These are phyloP conservation scores for Vulpes lagopus DNA, from an alignment of 2,113 vertebrate genomes.

Conservation along the genomic window DNA sequence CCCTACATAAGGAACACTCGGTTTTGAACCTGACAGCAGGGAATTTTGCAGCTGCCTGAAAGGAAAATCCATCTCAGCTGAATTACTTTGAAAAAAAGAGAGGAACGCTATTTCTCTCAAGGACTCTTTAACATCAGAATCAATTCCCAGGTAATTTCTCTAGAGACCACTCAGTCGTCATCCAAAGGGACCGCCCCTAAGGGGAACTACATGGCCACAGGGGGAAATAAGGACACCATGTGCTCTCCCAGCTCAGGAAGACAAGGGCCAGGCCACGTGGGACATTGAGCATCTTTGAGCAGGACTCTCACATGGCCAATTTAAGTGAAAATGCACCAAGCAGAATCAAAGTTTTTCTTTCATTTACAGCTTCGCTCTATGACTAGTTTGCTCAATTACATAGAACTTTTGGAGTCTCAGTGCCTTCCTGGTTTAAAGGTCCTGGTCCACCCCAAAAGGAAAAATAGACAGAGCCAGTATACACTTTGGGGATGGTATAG, in stretches of 20 bases:
- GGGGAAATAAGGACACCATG: rapidly evolving
- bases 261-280: not conserved
- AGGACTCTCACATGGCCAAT: not conserved
- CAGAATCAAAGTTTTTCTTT: not conserved
- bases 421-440: not conserved
- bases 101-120: slow-evolving; percentile 26
- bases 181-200: not conserved
- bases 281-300: not conserved
- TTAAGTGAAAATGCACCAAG: not conserved
- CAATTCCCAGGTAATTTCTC: slow-evolving; percentile 40
- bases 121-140: not conserved
- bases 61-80: not conserved
- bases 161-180: not conserved
- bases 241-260: not conserved
- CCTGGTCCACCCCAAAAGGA: not conserved
- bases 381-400: not conserved
- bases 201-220: rapidly evolving
- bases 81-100: slow-evolving; percentile 40
- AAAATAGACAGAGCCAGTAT: not conserved
- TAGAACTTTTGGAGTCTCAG: not conserved
- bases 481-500: not conserved
- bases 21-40: slow-evolving; percentile 22
- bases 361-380: not conserved
- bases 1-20: not conserved
- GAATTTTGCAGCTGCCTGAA: not conserved